Evolutionary conservation across 2,797 vertebrate species (phyloP).

Genomic region (Neopelma chrysocephalum): DNA sequence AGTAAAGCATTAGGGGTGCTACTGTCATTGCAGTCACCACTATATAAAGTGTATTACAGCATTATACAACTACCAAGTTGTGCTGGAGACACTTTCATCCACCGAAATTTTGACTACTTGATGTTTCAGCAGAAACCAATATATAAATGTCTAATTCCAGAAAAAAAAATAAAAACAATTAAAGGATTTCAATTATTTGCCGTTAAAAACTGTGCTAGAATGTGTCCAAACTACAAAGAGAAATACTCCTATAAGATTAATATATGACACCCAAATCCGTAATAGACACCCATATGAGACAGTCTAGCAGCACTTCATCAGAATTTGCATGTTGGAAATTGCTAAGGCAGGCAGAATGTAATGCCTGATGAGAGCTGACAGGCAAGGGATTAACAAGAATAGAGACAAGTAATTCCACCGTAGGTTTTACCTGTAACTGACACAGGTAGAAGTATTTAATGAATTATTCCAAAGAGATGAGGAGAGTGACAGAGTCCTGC

Average conservation of each 20-base stretch:
- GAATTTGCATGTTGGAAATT: slow-evolving; percentile 45
- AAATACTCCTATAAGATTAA: neutral
- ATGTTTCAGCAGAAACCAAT: neutral
- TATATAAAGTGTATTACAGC: neutral
- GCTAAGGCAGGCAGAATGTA: slow-evolving; percentile 28
- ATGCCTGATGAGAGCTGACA: slow-evolving; percentile 62
- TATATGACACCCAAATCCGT: slow-evolving; percentile 16
- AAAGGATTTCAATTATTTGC: neutral
- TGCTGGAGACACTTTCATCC: neutral
- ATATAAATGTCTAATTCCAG: neutral
- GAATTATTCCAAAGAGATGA: slow-evolving; percentile 26
- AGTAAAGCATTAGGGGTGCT: neutral
- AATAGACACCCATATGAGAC: neutral
- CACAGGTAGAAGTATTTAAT: slow-evolving; percentile 53
- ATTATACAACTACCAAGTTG: neutral
- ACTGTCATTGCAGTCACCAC: neutral
- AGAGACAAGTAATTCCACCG: neutral
- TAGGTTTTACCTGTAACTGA: slow-evolving; percentile 48
- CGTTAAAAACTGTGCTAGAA: neutral
- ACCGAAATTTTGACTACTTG: neutral
- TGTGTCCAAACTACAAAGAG: neutral
- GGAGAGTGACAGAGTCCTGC: slow-evolving; percentile 12
- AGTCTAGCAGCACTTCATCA: slow-evolving; percentile 16
- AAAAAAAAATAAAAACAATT: neutral
- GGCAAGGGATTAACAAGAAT: slow-evolving; percentile 53